Evolutionary conservation across 1,140 invertebrate genomes (phyloP).

Genomic region (Drosophila erecta): DNA sequence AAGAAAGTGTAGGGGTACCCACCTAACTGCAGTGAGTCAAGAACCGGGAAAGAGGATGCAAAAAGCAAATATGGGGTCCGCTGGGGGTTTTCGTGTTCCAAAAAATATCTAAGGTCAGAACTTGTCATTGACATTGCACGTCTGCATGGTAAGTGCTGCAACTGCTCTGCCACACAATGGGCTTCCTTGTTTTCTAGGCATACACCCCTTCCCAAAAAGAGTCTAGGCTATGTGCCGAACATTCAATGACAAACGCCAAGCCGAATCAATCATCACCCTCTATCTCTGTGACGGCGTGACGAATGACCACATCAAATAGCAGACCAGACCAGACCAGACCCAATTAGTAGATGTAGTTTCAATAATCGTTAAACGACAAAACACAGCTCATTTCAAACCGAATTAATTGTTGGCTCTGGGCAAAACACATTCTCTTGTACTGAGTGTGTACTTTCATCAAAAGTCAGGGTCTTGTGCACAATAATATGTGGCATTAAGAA

Average conservation of each 20-base stretch:
- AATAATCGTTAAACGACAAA: slow-evolving; percentile 36
- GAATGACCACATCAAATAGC: slow-evolving; percentile 18
- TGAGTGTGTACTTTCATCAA: background rate
- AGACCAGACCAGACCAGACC: slow-evolving; percentile 37
- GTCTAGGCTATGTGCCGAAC: slow-evolving; percentile 9
- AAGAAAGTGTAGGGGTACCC: no score
- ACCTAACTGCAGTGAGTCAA: no score
- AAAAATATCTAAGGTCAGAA: slow-evolving; percentile 26
- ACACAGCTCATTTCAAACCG: slow-evolving; percentile 1
- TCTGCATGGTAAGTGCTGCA: slow-evolving; percentile 2
- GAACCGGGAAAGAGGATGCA: background rate
- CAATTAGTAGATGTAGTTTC: slow-evolving; percentile 63
- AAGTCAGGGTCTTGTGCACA: background rate
- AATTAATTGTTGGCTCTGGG: background rate
- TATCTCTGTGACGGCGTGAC: slow-evolving; percentile 29
- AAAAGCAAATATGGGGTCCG: no score
- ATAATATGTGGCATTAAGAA: background rate
- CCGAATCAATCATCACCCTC: slow-evolving; percentile 32
- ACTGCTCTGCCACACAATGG: slow-evolving; percentile 27
- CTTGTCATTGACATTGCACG: slow-evolving; percentile 45
- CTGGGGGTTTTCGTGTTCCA: background rate
- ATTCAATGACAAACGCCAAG: slow-evolving; percentile 28
- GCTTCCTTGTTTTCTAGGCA: slow-evolving; percentile 35
- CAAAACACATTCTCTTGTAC: background rate
- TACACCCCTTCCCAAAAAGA: background rate